Base-by-base conservation (phyloP, 2,113 vertebrate species). In the Cebidichthys violaceus region DNA sequence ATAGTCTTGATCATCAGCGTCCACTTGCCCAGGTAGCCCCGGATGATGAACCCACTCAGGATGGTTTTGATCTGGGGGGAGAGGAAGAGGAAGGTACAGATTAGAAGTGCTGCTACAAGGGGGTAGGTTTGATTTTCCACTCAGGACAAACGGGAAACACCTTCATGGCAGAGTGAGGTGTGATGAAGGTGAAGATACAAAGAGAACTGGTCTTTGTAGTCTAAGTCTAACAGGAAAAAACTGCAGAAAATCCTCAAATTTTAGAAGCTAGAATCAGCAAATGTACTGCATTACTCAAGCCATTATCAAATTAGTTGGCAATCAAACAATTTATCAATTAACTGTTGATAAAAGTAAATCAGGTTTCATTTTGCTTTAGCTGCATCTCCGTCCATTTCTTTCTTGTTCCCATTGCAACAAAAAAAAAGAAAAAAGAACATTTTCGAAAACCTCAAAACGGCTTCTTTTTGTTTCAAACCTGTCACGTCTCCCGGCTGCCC, bases 1-100 rank as follows among this genome's bases (percentile, higher is more conserved):
- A 99, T 93, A 69, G 98, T 99, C 95, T 99, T 99, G 89, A 99
- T 99, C 96, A 99, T 95, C 90, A 99, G 96, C 65, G 98, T 99
- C 98, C 98, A 99, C 81, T 99, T 99, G 29, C 98, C 98, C 94
- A 99, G 93, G 88, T 99, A 99, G 45, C 98, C 98, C 87, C 98
- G 96, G 93, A 99, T 99, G 91, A 99, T 99, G 85, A 99, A 99
- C 35, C 98, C 98, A 52, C 98, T 99, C 93, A 99, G 94, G 94
- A 99, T 99, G 76, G 98, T 99, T 95, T 99, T 99, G 90, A 99
- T 99, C 98, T 99, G 93, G 2, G 86, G 92, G 24, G 65, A 29
- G 0, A 43, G 11, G 20, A n/a, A 20, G 59, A 33, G 57, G 57
- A 17, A 14, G 54, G 14, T 55, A 27, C 4, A 33, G 13, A 24